phyloP scores from a whole-genome alignment of 2,113 vertebrate species.

The Tyto alba region DNA sequence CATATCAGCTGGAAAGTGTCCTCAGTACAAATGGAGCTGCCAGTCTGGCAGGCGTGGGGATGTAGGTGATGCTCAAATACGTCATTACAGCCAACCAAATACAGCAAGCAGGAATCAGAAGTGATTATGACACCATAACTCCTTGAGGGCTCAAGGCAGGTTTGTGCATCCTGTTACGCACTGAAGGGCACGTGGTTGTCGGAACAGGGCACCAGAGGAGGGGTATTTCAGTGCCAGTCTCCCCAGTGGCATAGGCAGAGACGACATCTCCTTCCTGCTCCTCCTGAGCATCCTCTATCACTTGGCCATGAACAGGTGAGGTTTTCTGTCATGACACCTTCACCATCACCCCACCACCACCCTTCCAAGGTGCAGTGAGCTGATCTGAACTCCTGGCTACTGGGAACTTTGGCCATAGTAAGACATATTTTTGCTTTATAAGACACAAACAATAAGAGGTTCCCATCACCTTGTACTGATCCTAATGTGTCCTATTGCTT shows the following conservation, averaged over 20 bases:
- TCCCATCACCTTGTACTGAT: not conserved
- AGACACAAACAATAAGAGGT: not conserved
- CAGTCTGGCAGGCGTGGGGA: not conserved
- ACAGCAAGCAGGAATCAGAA: not conserved
- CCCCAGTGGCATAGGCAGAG: not conserved
- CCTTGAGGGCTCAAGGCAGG: not conserved
- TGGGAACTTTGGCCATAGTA: not conserved
- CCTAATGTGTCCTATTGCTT: not conserved
- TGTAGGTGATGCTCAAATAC: not conserved
- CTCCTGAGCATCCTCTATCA: not conserved
- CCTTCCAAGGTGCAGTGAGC: not conserved
- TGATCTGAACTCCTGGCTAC: not conserved
- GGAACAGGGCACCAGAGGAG: not conserved
- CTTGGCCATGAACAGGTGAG: not conserved
- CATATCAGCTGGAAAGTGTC: not conserved
- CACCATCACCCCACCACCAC: not conserved
- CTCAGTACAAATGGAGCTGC: not conserved
- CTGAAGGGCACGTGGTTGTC: accelerated
- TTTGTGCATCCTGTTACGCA: not conserved
- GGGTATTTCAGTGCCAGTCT: not conserved
- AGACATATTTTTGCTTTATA: not conserved
- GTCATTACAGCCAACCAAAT: not conserved
- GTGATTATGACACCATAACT: not conserved
- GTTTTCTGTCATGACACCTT: not conserved
- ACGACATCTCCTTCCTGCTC: not conserved